Percentiles rank a stretch among this genome's conserved stretches.
Evolutionary conservation across 1,140 invertebrate genomes (phyloP).

Genomic region (Drosophila rhopaloa): DNA sequence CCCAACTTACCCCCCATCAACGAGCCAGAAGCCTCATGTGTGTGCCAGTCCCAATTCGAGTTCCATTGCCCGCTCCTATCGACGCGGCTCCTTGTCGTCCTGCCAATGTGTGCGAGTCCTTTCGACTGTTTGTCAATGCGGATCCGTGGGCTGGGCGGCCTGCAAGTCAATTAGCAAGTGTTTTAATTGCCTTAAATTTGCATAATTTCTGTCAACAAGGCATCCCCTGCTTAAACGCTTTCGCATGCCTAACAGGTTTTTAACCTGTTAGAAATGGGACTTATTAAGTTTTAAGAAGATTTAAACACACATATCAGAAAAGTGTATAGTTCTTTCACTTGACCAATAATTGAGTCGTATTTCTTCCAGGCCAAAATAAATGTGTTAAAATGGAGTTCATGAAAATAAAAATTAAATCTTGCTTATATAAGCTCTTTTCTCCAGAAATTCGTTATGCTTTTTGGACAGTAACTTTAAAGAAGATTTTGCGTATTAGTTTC

Average conservation of each 20-base stretch:
- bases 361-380: too few species aligned
- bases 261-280: background rate
- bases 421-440: background rate
- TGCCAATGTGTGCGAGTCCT: conserved; percentile 22
- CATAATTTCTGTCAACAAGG: conserved; percentile 78
- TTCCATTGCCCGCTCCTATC: conserved; percentile 34
- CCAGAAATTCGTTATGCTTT: background rate
- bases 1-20: background rate
- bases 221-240: conserved; percentile 3
- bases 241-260: background rate
- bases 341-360: too few species aligned
- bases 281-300: conserved; percentile 29
- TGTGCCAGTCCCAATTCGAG: conserved; percentile 23
- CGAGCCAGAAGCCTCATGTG: conserved; percentile 23
- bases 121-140: conserved; percentile 65
- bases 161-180: conserved; percentile 80
- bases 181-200: conserved; percentile 82
- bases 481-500: conserved; percentile 68
- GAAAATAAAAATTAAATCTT: background rate
- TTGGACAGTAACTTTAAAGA: conserved; percentile 8
- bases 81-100: conserved; percentile 39
- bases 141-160: conserved; percentile 46
- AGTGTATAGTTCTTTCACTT: too few species aligned
- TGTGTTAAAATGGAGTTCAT: too few species aligned
- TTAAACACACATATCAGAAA: background rate